Evolutionary conservation across 2,888 invertebrate species (phyloP), one percentile per base, ranked within the genome.

Genomic region (Dolichomitus sp.): DNA sequence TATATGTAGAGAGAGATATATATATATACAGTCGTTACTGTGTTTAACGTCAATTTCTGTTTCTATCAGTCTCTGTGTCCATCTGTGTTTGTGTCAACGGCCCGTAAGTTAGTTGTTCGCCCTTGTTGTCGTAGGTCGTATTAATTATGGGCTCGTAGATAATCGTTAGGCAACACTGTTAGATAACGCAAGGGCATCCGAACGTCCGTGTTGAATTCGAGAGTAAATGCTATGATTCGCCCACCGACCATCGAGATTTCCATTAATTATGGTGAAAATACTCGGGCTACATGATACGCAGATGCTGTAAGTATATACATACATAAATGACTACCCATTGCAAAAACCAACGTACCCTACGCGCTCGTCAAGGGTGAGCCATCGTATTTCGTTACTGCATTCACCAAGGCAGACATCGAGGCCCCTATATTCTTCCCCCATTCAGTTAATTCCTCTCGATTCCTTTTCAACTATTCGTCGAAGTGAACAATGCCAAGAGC

Each of bases 81-180:
- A n/a, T 54, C 40, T 54, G 72, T 59, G 72, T 40, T 54, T 65
- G 65, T 65, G 73, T 52, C 33, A 45, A 52, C 61, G 73, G 48
- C 52, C 63, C 12, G 52, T n/a, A 52, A 74, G 48, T 65, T 52
- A 65, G 40, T 74, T 74, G 74, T 65, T 63, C 65, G 63, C 42
- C 74, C 63, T 74, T 63, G 59, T 52, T 23, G 52, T 52, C 52
- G 65, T 74, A 74, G 74, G 52, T 65, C 63, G 74, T 65, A 61
- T 65, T 74, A 74, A 74, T 74, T 27, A 65, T 74, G 63, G 40
- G 63, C 61, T 42, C 74, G 61, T 65, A 74, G 74, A 74, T 74
- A 74, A 63, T 63, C 63, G 74, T 74, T 65, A 23, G 54, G 52
- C 63, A 65, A 19, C 30, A n/a, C 27, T 45, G 23, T 48, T 37